phyloP scores from a whole-genome alignment of 2,113 vertebrate species.

The Columba livia region DNA sequence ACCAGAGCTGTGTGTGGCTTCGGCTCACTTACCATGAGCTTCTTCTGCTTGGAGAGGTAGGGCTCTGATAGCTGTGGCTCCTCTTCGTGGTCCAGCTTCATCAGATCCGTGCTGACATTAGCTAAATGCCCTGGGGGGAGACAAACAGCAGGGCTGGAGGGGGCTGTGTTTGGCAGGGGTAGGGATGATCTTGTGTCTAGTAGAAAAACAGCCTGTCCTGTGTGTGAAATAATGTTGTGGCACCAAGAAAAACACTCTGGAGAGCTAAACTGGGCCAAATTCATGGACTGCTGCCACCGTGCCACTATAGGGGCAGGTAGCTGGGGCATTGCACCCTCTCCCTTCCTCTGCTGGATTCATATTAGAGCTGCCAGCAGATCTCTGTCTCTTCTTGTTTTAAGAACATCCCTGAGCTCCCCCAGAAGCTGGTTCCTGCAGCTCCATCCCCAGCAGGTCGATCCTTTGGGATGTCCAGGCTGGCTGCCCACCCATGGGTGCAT shows the following conservation, averaged over 20 bases:
- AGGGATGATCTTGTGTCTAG: not conserved
- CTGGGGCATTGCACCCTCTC: too few relatives aligned
- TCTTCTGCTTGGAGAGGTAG: conserved; percentile 99
- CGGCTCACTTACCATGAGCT: conserved; percentile 89
- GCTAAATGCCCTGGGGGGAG: conserved; percentile 88
- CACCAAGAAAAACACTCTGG: not conserved
- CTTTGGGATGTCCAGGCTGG: not conserved
- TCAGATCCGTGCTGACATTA: conserved; percentile 91
- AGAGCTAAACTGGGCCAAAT: not conserved
- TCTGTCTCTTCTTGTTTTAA: not conserved
- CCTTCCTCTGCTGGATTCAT: too few relatives aligned
- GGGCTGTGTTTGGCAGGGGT: not conserved
- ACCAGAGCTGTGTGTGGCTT: not conserved
- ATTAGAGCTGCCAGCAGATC: too few relatives aligned
- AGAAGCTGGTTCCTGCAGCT: not conserved
- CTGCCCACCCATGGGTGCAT: fast-evolving
- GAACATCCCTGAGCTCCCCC: not conserved
- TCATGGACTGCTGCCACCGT: not conserved
- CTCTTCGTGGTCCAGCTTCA: conserved; percentile 96
- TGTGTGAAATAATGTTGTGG: not conserved
- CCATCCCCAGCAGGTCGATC: not conserved
- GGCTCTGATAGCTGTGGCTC: conserved; percentile 96
- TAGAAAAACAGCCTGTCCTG: not conserved
- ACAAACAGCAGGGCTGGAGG: not conserved
- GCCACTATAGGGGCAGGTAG: not conserved